Evolutionary conservation across 2,797 vertebrate species (phyloP), one percentile per base, ranked within the genome.

Genomic region (Okamejei kenojei): DNA sequence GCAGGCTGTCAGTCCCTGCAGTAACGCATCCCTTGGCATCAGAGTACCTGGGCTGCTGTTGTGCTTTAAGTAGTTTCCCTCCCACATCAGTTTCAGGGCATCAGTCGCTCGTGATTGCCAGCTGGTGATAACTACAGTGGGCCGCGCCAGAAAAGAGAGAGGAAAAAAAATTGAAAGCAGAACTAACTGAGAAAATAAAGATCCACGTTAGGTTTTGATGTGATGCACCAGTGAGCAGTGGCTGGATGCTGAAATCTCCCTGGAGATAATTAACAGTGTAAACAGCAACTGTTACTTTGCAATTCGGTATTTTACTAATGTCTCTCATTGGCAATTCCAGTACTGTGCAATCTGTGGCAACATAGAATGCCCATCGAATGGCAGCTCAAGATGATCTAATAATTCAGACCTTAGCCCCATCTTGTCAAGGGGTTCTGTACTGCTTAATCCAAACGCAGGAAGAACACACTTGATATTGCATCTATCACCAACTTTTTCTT

Each of bases 201-300:
- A 35, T 45, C 84, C 61, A 88, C 35, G 35, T 32, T 35, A 19
- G n/a, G 84, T 65, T 68, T 45, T 32, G 61, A 63, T 15, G n/a
- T 65, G 61, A 65, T 7, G 15, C n/a, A 21, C 61, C 17, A 88
- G 84, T 13, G 15, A 88, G 19, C 13, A 88, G 26, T 65, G 84
- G 61, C 63, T 88, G 32, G 61, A 35, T 68, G 65, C 84, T 21
- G 61, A 68, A 68, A 88, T 68, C 61, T 35, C 84, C 63, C 7
- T 1, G 82, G 84, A 88, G 61, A 88, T 65, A 88, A 88, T 88
- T 68, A 88, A 32, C 61, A 65, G 84, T 92, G 23, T 92, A 74
- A 92, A 71, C 65, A 90, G 86, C 38, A 88, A 54, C 35, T 45
- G 13, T 74, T 92, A 54, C 9, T 92, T 74, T 74, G 71, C 45